Base-by-base conservation (phyloP, 2,113 vertebrate genomes). In the Lichenostomus cassidix region DNA sequence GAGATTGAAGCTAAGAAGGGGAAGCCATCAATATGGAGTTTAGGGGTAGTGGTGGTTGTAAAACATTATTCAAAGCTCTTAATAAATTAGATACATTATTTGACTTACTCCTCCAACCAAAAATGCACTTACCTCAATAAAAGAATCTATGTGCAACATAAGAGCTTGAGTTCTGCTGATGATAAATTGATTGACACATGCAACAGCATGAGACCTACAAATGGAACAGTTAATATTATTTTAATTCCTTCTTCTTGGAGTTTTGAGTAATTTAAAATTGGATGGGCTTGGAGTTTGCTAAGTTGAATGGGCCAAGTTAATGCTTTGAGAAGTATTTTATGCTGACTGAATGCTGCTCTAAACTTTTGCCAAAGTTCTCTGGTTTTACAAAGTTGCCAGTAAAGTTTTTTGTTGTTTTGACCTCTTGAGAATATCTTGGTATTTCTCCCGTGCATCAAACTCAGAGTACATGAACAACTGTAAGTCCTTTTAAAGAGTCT, bases 111-210 rank as follows among this genome's bases (percentile, higher is more conserved):
- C 24, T 35, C 44, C 71, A 86, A 82, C 11, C 37, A 87, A 87
- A 47, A 87, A 91, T 58, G 55, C 37, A 83, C 83, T 97, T 98
- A 98, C 99, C 99, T 99, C 99, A 91, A 99, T 99, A 96, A 99
- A 99, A 92, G 98, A 98, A 97, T 99, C 99, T 78, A 99, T 99
- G 97, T 99, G 99, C 83, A 99, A 95, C 99, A 99, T 99, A 31
- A 99, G 98, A 76, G 99, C 99, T 97, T 99, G 99, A 87, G 99
- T 99, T 96, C 99, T 98, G 97, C 98, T 99, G 97, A 99, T 99
- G 97, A 99, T 99, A 96, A 99, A 99, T 94, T 99, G 99, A 97
- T 99, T 99, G 87, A 99, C 99, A 41, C 99, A 99, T 37, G 99
- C 99, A 63, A 99, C 98, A 96, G 99, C 99, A 90, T 99, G 99